Conservation (phyloP, 2,888 invertebrate species). For the Euzetes globulus region DNA sequence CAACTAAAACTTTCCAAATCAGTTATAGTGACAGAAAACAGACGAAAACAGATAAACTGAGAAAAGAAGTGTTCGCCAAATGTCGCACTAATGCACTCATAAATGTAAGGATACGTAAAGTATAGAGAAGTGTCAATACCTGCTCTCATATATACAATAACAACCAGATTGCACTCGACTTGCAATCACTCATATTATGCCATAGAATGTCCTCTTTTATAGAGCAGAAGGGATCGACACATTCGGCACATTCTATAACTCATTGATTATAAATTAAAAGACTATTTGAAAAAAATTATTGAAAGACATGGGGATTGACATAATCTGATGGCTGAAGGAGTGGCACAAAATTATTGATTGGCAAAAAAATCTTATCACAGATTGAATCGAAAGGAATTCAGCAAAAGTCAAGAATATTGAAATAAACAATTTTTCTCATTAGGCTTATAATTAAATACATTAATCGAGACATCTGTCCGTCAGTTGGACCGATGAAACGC, state of each 20-base stretch:
- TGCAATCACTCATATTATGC: neutral
- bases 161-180: conserved; percentile 6
- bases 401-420: neutral
- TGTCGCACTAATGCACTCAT: conserved; percentile 26
- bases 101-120: conserved; percentile 21
- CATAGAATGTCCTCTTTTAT: neutral
- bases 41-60: conserved; percentile 12
- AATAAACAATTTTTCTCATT: neutral
- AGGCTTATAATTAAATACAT: neutral
- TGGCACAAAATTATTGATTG: neutral
- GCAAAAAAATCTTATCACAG: neutral
- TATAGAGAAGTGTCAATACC: conserved; percentile 23
- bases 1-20: conserved; percentile 14
- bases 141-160: neutral
- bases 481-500: neutral
- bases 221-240: neutral
- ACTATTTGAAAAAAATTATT: neutral
- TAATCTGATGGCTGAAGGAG: neutral
- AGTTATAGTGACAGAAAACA: conserved; percentile 28
- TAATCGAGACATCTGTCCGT: neutral
- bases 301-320: conserved; percentile 11
- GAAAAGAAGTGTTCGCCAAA: conserved; percentile 16
- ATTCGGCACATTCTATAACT: neutral
- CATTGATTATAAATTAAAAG: conserved; percentile 1
- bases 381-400: neutral